Base-by-base conservation (phyloP, 1,140 invertebrate species). In the Uloborus diversus region DNA sequence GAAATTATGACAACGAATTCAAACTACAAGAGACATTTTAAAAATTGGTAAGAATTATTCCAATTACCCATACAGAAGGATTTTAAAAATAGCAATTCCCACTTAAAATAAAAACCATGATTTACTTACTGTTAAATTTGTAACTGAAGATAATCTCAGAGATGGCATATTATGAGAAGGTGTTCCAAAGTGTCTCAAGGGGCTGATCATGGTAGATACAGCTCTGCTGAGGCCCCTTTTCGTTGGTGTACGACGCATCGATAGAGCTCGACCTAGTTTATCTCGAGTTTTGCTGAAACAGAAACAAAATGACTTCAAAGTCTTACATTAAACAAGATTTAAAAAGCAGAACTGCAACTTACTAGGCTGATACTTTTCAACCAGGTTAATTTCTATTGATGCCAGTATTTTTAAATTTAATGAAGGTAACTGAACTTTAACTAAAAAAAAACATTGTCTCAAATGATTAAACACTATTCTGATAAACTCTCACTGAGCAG, bases 131-230 rank as follows among this genome's bases (percentile, higher is more conserved):
- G 64, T 61, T 23, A 81, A 49, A 32, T 79, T 78, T 64, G 73
- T 70, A 20, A 66, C 59, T 27, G 81, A 81, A 5, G 81, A 61
- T 9, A 81, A 32, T n/a, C 33, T 66, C 13, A 81, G 30, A 28
- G 20, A 28, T 37, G 32, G 47, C 17, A 75, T 37, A 25, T 23
- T 37, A 42, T 51, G 27, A 3, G 64, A 30, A n/a, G 81, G 66
- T 28, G 81, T 49, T n/a, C 53, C 51, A 30, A 61, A 51, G 13
- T 28, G 33, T 53, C 70, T 62, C 23, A 82, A 70, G 13, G 94
- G 94, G 82, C 94, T 95, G 92, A 96, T 95, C 90, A 95, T 93
- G n/a, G 94, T 95, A 13, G 95, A 97, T 85, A 97, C 93, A 3
- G 96, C 95, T 65, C 96, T 89, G 88, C 96, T 97, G 82, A 97